Evolutionary conservation across 2,113 vertebrate species (phyloP), one percentile per base, ranked within the genome.

Genomic region (Bubo scandiacus): DNA sequence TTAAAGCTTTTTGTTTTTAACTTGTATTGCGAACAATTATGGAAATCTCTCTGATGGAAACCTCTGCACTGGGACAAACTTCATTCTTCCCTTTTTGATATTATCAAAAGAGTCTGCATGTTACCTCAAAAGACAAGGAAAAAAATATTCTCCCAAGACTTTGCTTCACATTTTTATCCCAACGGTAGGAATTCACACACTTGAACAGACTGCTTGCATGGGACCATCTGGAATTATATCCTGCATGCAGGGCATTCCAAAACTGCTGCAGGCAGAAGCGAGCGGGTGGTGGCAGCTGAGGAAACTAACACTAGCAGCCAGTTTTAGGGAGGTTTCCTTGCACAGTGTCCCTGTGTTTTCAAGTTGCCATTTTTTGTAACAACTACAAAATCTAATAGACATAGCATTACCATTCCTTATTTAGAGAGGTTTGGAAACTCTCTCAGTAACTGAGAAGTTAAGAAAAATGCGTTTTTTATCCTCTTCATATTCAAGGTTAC

Each of bases 201-300:
- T 80, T 72, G 30, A 82, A 74, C 27, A 57, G 57, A 29, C 4
- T 13, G 23, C 34, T 70, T 70, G 15, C 40, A 62, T 45, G 18
- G 62, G 38, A 86, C 80, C 20, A 72, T 82, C 18, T 91, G 62
- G 27, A 80, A 58, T 61, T 61, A 61, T 7, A 43, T 62, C 52
- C 38, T 67, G 38, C 25, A 67, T 0, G 1, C 3, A 4, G 55
- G 6, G 15, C 12, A 32, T 55, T 66, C 51, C 71, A 82, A 40
- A 86, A 83, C 21, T 30, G 12, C 47, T 94, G 57, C 0, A 1
- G 30, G 62, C 13, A 92, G 61, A 74, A 91, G 38, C 0, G 0
- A 90, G 29, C 1, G 1, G 13, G 43, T 32, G 32, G 32, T n/a
- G 20, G 27, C 59, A 23, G 9, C 5, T 36, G 25, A 40, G 9